These are phyloP conservation scores for Actinia tenebrosa DNA, from an alignment of 64 coral and sea anemone species.

Conservation along the genomic window DNA sequence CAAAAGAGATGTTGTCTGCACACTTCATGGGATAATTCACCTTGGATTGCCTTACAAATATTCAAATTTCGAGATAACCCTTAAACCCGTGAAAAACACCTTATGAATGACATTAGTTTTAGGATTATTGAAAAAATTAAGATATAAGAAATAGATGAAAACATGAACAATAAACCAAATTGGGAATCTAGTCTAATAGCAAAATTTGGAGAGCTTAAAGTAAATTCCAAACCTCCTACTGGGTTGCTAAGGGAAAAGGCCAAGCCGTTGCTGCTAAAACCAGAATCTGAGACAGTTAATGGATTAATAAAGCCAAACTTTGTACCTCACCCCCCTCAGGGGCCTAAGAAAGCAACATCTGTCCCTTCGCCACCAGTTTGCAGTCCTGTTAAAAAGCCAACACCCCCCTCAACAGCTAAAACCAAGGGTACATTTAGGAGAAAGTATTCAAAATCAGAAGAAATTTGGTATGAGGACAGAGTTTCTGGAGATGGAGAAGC, in stretches of 20 bases:
- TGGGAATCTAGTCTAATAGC: conserved; percentile 6
- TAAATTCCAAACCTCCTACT: conserved; percentile 20
- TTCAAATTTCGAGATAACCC: background rate
- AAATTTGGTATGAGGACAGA: conserved; percentile 34
- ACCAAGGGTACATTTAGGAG: background rate
- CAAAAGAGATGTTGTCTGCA: background rate
- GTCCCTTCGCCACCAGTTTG: background rate
- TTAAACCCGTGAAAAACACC: background rate
- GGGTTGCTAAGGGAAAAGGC: conserved; percentile 22
- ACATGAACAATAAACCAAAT: background rate
- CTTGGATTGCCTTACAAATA: background rate
- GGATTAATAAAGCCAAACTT: background rate
- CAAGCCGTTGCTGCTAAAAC: conserved; percentile 13
- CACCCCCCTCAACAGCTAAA: conserved; percentile 18
- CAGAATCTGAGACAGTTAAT: background rate
- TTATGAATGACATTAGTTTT: background rate
- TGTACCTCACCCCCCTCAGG: background rate
- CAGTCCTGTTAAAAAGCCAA: conserved; percentile 14
- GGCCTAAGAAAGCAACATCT: background rate
- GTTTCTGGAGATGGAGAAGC: conserved; percentile 85
- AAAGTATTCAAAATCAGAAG: conserved; percentile 15
- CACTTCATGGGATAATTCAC: background rate
- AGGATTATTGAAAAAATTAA: background rate
- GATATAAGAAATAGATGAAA: background rate
- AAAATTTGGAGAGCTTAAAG: conserved; percentile 8